phyloP scores from a whole-genome alignment of 2,113 vertebrate genomes.

The Perca fluviatilis region DNA sequence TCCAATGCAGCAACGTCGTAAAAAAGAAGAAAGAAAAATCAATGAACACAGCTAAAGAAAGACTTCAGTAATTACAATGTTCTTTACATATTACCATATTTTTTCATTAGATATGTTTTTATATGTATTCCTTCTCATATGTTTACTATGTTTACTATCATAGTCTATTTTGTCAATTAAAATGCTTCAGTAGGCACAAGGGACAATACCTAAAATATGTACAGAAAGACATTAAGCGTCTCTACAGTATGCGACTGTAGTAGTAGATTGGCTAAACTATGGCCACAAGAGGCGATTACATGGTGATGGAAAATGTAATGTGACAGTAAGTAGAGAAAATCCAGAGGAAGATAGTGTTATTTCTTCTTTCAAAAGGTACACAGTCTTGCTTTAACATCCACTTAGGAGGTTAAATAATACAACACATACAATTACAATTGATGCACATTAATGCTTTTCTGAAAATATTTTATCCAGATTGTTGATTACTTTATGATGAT shows the following conservation, averaged over 20 bases:
- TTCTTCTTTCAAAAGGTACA: not conserved
- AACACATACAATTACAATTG: not conserved
- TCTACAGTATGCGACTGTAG: too few relatives aligned
- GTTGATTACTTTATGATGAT: not conserved
- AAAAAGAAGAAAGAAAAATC: not conserved
- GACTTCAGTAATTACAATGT: not conserved
- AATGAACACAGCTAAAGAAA: not conserved
- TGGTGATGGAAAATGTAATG: not conserved
- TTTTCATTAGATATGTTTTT: not conserved
- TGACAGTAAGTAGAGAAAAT: not conserved
- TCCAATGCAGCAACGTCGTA: not conserved
- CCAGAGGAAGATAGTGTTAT: not conserved
- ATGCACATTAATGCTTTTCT: conserved; percentile 11
- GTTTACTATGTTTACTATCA: not conserved
- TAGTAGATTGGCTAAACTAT: too few relatives aligned
- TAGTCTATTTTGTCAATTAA: too few relatives aligned
- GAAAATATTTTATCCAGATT: not conserved
- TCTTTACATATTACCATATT: not conserved
- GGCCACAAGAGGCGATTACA: not conserved
- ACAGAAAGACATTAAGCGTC: not conserved
- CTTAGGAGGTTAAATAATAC: not conserved
- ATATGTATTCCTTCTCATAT: not conserved
- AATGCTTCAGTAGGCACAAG: not conserved
- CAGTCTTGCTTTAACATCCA: not conserved
- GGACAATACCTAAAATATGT: not conserved